phyloP scores from a whole-genome alignment of 2,113 vertebrate genomes.

The Chloebia gouldiae region DNA sequence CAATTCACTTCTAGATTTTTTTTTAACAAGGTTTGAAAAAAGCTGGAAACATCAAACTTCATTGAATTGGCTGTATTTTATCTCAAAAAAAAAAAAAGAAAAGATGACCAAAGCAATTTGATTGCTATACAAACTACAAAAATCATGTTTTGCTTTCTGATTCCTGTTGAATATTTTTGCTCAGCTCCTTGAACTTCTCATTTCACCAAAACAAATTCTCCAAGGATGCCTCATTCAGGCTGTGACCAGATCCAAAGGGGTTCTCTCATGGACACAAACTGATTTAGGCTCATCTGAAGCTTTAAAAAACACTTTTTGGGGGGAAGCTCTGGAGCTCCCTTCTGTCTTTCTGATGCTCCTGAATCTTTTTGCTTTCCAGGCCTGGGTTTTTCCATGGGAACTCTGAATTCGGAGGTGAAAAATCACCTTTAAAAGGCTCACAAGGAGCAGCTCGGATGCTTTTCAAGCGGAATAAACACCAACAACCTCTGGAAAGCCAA shows the following conservation, averaged over 20 bases:
- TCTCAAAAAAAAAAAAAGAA: background rate
- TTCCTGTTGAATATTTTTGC: background rate
- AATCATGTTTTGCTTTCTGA: background rate
- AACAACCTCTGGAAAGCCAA: background rate
- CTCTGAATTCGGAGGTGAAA: background rate
- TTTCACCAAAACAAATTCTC: background rate
- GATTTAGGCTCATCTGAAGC: background rate
- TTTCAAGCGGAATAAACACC: background rate
- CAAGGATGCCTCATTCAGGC: background rate
- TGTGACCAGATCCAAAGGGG: background rate
- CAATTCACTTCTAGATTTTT: fast-evolving
- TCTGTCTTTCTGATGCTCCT: background rate
- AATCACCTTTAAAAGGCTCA: background rate
- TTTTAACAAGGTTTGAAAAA: background rate
- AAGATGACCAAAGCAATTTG: background rate
- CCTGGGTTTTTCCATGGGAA: background rate
- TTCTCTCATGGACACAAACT: background rate
- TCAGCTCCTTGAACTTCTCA: background rate
- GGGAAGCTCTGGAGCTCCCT: background rate
- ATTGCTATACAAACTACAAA: background rate
- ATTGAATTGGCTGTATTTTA: background rate
- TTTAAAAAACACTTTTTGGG: background rate
- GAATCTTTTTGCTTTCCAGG: background rate
- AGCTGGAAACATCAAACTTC: background rate
- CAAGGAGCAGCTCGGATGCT: background rate